Percentiles rank a stretch among this genome's conserved stretches.
Conservation (phyloP, 2,888 invertebrate genomes). For the Zele albiditarsus region DNA sequence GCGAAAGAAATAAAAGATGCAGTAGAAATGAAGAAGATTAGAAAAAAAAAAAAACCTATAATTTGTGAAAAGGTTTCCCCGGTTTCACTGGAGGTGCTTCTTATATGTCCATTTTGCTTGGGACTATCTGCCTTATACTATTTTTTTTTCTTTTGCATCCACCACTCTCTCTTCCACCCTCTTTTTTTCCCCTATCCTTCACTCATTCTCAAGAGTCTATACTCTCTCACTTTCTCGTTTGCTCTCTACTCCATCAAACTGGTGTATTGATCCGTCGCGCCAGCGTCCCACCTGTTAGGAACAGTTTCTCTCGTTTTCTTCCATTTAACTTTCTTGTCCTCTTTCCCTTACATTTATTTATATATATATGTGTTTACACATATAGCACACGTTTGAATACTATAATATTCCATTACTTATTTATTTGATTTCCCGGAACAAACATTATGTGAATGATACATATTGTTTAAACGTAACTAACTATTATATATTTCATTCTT, state of each 20-base stretch:
- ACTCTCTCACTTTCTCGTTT: constrained; percentile 36
- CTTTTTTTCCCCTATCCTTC: not conserved
- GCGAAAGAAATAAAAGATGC: not conserved
- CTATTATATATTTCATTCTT: not conserved
- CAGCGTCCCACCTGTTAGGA: constrained; percentile 50
- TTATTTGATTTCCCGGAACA: too few relatives aligned
- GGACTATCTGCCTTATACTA: constrained; percentile 48
- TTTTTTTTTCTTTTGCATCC: constrained; percentile 35
- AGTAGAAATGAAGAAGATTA: not conserved
- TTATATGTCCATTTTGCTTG: constrained; percentile 14
- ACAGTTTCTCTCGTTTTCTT: constrained; percentile 44
- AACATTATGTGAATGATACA: too few relatives aligned
- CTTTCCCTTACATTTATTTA: constrained; percentile 21
- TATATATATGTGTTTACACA: not conserved
- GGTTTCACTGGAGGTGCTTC: constrained; percentile 25
- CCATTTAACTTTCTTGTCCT: constrained; percentile 30
- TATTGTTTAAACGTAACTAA: too few relatives aligned
- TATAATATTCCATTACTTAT: too few relatives aligned
- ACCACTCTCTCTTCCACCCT: not conserved
- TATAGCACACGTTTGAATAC: too few relatives aligned
- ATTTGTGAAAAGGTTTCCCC: constrained; percentile 41
- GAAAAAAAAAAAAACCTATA: constrained; percentile 29
- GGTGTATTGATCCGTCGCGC: constrained; percentile 52
- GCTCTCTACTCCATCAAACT: constrained; percentile 53
- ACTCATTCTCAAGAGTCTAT: not conserved